Evolutionary conservation across 2,888 invertebrate genomes (phyloP).

Genomic region (Plagodis pulveraria): DNA sequence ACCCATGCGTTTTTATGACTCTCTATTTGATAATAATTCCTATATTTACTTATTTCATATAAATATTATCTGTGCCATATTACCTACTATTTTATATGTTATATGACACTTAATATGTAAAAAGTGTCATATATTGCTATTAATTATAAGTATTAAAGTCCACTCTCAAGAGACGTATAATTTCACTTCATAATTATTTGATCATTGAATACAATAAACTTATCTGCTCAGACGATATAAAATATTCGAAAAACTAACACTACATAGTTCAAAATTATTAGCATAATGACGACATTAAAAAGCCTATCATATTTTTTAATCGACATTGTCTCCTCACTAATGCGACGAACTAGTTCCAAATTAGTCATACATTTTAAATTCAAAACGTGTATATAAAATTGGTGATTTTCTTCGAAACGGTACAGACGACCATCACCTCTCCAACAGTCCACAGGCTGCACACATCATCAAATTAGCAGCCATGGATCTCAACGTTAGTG

Average conservation of each 20-base stretch:
- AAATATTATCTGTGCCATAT: too few species aligned
- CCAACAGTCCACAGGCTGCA: slow-evolving; percentile 47
- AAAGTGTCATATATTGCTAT: too few species aligned
- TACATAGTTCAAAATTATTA: slow-evolving; percentile 20
- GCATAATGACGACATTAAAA: slow-evolving; percentile 37
- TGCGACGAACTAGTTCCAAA: slow-evolving; percentile 49
- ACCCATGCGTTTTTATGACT: too few species aligned
- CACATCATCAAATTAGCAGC: slow-evolving; percentile 43
- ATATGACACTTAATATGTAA: too few species aligned
- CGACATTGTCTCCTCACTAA: slow-evolving; percentile 43
- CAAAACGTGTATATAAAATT: slow-evolving; percentile 66
- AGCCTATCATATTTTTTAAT: slow-evolving; percentile 29
- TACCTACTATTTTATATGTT: too few species aligned
- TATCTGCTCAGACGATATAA: neutral
- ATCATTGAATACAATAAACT: neutral
- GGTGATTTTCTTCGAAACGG: slow-evolving; percentile 48
- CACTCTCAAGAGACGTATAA: too few species aligned
- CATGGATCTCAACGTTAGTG: slow-evolving; percentile 60
- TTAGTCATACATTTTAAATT: slow-evolving; percentile 52
- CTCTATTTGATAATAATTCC: too few species aligned
- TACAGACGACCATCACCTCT: slow-evolving; percentile 53
- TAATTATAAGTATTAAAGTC: too few species aligned
- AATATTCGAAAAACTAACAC: slow-evolving; percentile 14
- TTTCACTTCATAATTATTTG: too few species aligned
- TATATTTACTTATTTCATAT: too few species aligned